These are phyloP conservation scores for Mionectes olivaceus DNA, from an alignment of 2,797 vertebrate species.

Conservation along the genomic window DNA sequence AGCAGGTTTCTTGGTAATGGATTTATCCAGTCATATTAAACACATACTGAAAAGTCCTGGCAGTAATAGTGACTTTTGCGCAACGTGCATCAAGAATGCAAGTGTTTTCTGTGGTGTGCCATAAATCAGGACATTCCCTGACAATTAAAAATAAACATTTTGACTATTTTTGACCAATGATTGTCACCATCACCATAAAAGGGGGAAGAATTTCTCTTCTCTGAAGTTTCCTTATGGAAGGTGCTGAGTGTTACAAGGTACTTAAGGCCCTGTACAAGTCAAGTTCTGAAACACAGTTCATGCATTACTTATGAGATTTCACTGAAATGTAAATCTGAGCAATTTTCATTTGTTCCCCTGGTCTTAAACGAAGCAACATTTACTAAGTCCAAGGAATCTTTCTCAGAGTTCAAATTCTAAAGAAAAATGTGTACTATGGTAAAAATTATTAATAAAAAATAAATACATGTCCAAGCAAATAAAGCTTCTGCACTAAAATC, in stretches of 20 bases:
- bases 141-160: neutral
- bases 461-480: constrained; percentile 80
- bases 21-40: neutral
- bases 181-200: neutral
- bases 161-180: neutral
- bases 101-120: neutral
- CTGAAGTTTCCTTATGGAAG: constrained; percentile 26
- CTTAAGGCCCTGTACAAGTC: constrained; percentile 34
- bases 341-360: constrained; percentile 66
- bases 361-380: constrained; percentile 75
- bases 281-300: constrained; percentile 24
- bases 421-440: constrained; percentile 61
- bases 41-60: neutral
- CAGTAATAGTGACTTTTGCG: neutral
- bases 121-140: neutral
- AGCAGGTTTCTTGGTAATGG: neutral
- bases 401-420: constrained; percentile 62
- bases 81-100: neutral
- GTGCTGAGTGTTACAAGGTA: constrained; percentile 29
- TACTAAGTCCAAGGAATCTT: constrained; percentile 62
- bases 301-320: constrained; percentile 76
- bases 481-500: constrained; percentile 77
- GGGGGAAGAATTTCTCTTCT: neutral
- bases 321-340: constrained; percentile 75
- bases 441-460: constrained; percentile 84